phyloP scores from a whole-genome alignment of 2,888 invertebrate genomes.

The Smittia sp. region DNA sequence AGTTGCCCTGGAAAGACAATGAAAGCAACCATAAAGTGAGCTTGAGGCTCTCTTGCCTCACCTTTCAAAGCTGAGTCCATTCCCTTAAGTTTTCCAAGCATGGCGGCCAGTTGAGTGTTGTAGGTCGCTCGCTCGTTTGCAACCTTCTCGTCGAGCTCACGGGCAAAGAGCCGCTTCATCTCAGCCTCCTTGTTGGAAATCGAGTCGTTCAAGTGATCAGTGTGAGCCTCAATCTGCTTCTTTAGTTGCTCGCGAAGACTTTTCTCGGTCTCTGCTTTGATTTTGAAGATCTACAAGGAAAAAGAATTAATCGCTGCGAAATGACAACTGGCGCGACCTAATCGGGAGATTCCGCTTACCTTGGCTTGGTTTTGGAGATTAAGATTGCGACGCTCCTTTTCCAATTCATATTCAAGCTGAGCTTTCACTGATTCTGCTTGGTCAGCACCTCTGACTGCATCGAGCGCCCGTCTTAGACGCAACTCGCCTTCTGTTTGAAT shows the following conservation, averaged over 20 bases:
- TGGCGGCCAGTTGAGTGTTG: slow-evolving; percentile 68
- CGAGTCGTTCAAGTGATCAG: slow-evolving; percentile 74
- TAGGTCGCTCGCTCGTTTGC: slow-evolving; percentile 66
- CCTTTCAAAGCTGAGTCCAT: slow-evolving; percentile 74
- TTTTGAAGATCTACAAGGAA: slow-evolving; percentile 59
- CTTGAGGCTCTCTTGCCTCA: too few species aligned
- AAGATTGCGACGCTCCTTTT: slow-evolving; percentile 64
- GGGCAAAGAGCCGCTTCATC: slow-evolving; percentile 56
- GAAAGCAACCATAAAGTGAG: slow-evolving; percentile 11
- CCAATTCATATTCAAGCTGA: slow-evolving; percentile 67
- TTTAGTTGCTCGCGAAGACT: slow-evolving; percentile 75
- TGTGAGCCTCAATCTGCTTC: slow-evolving; percentile 81
- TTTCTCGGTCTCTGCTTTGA: slow-evolving; percentile 66
- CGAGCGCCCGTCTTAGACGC: slow-evolving; percentile 64
- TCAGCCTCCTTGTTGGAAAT: slow-evolving; percentile 58
- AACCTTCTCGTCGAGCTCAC: slow-evolving; percentile 65
- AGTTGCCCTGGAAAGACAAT: neutral
- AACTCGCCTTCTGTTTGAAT: slow-evolving; percentile 64
- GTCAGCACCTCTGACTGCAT: slow-evolving; percentile 60
- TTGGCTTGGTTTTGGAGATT: slow-evolving; percentile 70
- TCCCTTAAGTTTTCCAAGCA: slow-evolving; percentile 72
- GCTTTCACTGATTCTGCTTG: slow-evolving; percentile 55
- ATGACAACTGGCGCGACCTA: neutral
- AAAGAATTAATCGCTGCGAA: neutral
- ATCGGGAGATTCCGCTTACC: slow-evolving; percentile 54